These are phyloP conservation scores for Ageneiosus marmoratus DNA, from an alignment of 2,113 vertebrate species.

Conservation along the genomic window DNA sequence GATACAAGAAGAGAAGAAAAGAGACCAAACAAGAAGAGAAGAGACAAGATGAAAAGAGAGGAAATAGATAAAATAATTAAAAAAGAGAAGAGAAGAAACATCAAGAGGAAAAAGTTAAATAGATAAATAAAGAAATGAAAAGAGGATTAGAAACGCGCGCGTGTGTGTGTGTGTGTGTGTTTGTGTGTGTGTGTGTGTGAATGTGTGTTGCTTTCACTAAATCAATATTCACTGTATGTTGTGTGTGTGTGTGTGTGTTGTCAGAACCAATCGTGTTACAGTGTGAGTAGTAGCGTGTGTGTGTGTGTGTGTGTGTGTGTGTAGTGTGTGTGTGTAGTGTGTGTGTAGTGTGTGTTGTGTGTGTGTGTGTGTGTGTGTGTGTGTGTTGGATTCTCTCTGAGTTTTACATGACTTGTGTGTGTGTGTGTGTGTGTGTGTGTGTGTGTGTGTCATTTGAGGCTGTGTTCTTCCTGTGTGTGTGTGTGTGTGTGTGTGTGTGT, in stretches of 20 bases:
- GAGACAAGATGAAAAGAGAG: not conserved
- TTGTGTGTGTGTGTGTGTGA: too few relatives aligned
- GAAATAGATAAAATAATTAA: slow-evolving; percentile 27
- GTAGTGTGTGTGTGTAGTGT: not conserved
- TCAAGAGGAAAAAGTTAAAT: not conserved
- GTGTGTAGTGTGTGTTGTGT: slow-evolving; percentile 28
- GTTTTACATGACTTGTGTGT: slow-evolving; percentile 18
- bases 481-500: too few relatives aligned
- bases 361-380: too few relatives aligned
- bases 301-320: too few relatives aligned
- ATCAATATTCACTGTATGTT: slow-evolving; percentile 14
- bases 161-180: too few relatives aligned
- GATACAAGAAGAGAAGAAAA: not conserved
- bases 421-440: not conserved
- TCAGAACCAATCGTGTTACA: not conserved
- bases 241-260: slow-evolving; percentile 5
- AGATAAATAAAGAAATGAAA: not conserved
- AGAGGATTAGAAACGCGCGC: not conserved
- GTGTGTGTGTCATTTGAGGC: not conserved
- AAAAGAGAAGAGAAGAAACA: not conserved
- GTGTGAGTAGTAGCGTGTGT: not conserved
- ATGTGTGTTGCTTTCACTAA: not conserved
- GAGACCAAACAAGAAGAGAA: not conserved
- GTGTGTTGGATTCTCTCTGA: not conserved
- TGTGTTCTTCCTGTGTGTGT: not conserved